A percentile compares a stretch with the other conserved stretches of the same genome.
phyloP scores from a whole-genome alignment of 2,797 vertebrate genomes.

The Pagetopsis macropterus region DNA sequence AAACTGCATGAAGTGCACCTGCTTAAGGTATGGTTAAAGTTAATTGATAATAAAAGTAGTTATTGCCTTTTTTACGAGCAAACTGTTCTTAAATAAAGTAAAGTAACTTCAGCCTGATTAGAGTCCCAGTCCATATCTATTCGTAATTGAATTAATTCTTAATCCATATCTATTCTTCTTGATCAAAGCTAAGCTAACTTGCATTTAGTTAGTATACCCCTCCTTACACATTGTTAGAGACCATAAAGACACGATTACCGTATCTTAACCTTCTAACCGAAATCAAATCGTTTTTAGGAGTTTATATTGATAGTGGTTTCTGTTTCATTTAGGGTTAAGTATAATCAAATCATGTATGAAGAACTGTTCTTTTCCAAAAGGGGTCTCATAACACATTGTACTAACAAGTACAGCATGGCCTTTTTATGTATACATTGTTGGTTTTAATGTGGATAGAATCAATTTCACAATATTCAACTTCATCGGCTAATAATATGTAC shows the following conservation, averaged over 20 bases:
- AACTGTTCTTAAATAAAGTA: too few species aligned
- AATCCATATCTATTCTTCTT: too few species aligned
- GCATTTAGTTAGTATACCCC: not conserved
- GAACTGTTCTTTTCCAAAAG: not conserved
- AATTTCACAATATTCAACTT: constrained; percentile 26
- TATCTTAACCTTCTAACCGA: too few species aligned
- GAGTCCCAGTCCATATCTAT: too few species aligned
- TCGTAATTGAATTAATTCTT: too few species aligned
- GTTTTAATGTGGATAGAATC: not conserved
- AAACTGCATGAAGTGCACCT: too few species aligned
- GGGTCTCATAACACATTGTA: not conserved
- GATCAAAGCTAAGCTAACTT: not conserved
- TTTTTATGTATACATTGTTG: not conserved
- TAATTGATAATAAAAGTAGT: too few species aligned
- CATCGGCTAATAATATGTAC: constrained; percentile 27
- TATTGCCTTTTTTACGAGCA: too few species aligned
- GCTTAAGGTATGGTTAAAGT: too few species aligned
- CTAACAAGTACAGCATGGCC: not conserved
- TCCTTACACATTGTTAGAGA: not conserved
- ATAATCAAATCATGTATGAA: not conserved
- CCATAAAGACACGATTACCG: not conserved
- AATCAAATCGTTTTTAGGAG: not conserved
- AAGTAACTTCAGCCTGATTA: too few species aligned
- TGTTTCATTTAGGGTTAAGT: not conserved
- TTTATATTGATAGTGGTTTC: not conserved